Percentiles rank a stretch among this genome's conserved stretches.
Conservation (phyloP, 2,888 invertebrate species). For the Harpalus rufipes region DNA sequence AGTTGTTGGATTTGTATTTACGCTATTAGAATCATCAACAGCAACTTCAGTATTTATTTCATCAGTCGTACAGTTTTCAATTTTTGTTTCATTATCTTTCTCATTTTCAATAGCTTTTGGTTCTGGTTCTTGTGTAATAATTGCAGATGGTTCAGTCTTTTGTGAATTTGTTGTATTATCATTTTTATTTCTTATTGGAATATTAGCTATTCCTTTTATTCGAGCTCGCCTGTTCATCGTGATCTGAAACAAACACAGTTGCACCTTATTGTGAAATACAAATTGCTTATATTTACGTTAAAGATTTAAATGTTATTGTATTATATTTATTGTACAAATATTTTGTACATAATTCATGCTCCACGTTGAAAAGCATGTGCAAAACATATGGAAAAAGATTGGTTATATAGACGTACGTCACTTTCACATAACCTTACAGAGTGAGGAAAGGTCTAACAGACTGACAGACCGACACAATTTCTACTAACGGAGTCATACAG, state of each 20-base stretch:
- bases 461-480: too few relatives aligned
- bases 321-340: neutral
- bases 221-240: slow-evolving; percentile 80
- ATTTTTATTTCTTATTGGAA: slow-evolving; percentile 80
- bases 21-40: slow-evolving; percentile 1
- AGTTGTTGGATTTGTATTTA: neutral
- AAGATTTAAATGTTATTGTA: slow-evolving; percentile 3
- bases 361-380: slow-evolving; percentile 28
- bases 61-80: neutral
- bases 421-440: neutral
- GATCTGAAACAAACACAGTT: slow-evolving; percentile 64
- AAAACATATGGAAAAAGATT: slow-evolving; percentile 23
- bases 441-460: too few relatives aligned
- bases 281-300: neutral
- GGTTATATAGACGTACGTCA: neutral
- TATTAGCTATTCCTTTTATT: slow-evolving; percentile 86
- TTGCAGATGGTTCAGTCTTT: slow-evolving; percentile 49
- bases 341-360: neutral
- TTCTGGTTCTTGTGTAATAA: neutral
- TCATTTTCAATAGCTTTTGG: slow-evolving; percentile 68
- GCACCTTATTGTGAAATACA: neutral
- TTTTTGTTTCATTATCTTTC: slow-evolving; percentile 42
- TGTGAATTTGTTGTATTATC: slow-evolving; percentile 62
- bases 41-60: slow-evolving; percentile 53
- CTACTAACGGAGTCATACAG: too few relatives aligned